Evolutionary conservation across 2,113 vertebrate species (phyloP), one percentile per base, ranked within the genome.

Genomic region (Crotalus helleri): DNA sequence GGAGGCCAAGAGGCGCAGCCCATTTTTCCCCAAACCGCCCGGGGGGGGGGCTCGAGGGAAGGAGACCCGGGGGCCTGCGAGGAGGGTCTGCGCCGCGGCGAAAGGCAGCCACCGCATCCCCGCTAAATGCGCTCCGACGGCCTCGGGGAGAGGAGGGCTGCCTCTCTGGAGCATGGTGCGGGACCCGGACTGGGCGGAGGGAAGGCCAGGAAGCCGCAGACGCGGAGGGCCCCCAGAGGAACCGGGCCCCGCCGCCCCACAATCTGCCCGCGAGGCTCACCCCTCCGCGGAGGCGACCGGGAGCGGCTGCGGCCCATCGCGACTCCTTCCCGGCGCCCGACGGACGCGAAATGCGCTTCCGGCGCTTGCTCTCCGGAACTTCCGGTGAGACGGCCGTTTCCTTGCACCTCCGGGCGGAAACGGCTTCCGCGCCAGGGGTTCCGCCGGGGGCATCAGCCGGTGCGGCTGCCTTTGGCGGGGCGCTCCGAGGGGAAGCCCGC

Each of bases 251-350:
- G 5, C 29, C 15, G 9, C 81, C 1, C 59, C 7, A 0, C 7
- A 3, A 8, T 24, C 54, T 5, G 24, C 69, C 29, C 5, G 46
- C 91, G 91, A 69, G 24, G 58, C 94, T 94, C 93, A 95, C 96
- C 55, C 90, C 92, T 21, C 55, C 87, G 90, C 29, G 87, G 85
- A 44, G 53, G 81, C 5, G 92, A 86, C 85, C 91, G 46, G 1
- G 12, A n/a, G 1, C 92, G 26, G 49, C 74, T 92, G 46, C 93
- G 55, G 26, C 55, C 85, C 12, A 53, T 0, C 61, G 0, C 15
- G 3, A 1, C 29, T 12, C 59, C 39, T 0, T 86, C 88, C 55
- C 91, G 4, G 6, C 49, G 13, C 5, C 58, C 7, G 55, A 5
- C 29, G 21, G 0, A 46, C 3, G 12, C 24, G n/a, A 12, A 87